Evolutionary conservation across 2,797 vertebrate genomes (phyloP).

Genomic region (Astyanax mexicanus): DNA sequence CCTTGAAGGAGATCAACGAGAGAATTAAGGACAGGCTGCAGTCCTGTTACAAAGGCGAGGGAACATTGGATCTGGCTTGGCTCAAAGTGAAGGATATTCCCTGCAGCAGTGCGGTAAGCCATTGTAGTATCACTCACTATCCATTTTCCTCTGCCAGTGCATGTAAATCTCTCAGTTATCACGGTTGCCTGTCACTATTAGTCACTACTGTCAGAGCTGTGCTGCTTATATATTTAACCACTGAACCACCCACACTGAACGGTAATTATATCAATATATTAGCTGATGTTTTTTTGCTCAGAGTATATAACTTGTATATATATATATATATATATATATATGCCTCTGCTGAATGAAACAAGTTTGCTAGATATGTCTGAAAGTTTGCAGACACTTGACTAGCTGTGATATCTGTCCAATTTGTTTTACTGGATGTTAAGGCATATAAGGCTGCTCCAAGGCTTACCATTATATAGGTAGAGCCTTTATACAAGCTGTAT

Average conservation of each 20-base stretch:
- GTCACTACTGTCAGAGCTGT: background rate
- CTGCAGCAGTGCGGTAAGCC: slow-evolving; percentile 97
- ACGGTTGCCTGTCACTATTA: background rate
- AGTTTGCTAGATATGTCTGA: background rate
- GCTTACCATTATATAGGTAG: no score
- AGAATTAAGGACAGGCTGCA: slow-evolving; percentile 96
- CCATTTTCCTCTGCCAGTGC: background rate
- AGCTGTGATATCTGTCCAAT: background rate
- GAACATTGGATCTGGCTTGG: slow-evolving; percentile 96
- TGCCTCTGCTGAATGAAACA: background rate
- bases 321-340: no score
- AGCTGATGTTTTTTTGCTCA: background rate
- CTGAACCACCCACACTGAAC: background rate
- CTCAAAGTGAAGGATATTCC: slow-evolving; percentile 98
- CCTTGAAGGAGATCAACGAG: slow-evolving; percentile 93
- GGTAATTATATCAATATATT: background rate
- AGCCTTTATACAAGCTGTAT: no score
- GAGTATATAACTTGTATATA: no score
- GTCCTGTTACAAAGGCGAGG: slow-evolving; percentile 98
- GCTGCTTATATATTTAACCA: slow-evolving; percentile 5
- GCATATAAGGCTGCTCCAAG: no score
- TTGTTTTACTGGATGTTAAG: no score
- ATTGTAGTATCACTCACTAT: background rate
- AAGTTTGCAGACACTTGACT: background rate
- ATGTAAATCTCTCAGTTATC: slow-evolving; percentile 12